Evolutionary conservation across 2,797 vertebrate species (phyloP).

Genomic region (Syngnathus rostellatus): DNA sequence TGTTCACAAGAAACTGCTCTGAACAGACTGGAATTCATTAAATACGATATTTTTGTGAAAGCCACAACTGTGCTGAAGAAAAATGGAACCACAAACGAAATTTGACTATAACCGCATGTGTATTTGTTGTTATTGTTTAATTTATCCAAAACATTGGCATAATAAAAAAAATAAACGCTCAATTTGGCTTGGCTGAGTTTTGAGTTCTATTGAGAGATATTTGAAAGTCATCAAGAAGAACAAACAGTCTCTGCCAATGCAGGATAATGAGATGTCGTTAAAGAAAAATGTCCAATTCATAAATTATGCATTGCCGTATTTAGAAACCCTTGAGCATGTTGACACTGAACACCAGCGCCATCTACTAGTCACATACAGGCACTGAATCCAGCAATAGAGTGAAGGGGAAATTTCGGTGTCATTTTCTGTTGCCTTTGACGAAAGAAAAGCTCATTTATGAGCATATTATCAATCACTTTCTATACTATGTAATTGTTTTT

Average conservation of each 20-base stretch:
- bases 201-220: background rate
- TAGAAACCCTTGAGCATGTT: background rate
- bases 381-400: conserved; percentile 4
- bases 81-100: background rate
- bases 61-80: background rate
- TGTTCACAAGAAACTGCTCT: conserved; percentile 1
- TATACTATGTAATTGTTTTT: too few relatives aligned
- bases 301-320: background rate
- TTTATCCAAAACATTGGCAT: background rate
- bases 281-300: background rate
- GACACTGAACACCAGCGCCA: conserved; percentile 49
- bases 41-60: background rate
- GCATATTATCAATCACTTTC: too few relatives aligned
- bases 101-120: background rate
- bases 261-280: background rate
- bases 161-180: background rate
- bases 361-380: conserved; percentile 35
- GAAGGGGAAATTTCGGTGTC: background rate
- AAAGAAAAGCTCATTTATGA: too few relatives aligned
- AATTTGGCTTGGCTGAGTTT: background rate
- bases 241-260: background rate
- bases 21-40: background rate
- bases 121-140: background rate
- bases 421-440: background rate
- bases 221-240: background rate